phyloP scores from a whole-genome alignment of 2,797 vertebrate species.

The Echiichthys vipera region DNA sequence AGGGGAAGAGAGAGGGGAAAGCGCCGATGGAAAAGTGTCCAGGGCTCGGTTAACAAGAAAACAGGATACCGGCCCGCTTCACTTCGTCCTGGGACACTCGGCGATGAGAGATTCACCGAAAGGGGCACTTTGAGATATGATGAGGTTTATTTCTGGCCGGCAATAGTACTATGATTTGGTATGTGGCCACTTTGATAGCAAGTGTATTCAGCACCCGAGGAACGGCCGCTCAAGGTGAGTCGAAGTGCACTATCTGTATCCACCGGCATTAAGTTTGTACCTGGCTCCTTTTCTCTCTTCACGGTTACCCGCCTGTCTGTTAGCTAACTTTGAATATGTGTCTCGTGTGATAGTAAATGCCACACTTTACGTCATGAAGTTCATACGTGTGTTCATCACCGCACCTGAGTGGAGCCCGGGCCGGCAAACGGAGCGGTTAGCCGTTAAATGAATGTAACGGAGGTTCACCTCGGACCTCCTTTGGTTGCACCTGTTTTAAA shows the following conservation, averaged over 20 bases:
- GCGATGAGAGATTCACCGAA: conserved; percentile 78
- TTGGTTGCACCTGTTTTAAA: not conserved
- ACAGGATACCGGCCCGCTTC: conserved; percentile 79
- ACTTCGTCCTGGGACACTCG: conserved; percentile 74
- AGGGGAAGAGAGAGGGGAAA: conserved; percentile 79
- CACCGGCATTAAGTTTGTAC: conserved; percentile 57
- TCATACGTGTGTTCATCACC: conserved; percentile 49
- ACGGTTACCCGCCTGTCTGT: not conserved
- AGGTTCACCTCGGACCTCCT: not conserved
- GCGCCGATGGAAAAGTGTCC: conserved; percentile 84
- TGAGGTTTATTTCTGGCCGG: conserved; percentile 91
- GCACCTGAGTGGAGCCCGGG: conserved; percentile 56
- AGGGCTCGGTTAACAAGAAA: conserved; percentile 82
- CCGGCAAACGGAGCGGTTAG: not conserved
- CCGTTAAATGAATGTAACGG: not conserved
- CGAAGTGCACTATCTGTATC: conserved; percentile 84
- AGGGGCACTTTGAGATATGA: conserved; percentile 90
- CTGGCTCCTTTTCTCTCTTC: accelerated
- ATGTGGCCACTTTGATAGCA: conserved; percentile 99
- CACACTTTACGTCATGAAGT: conserved; percentile 62
- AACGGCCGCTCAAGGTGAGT: conserved; percentile 99
- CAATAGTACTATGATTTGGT: conserved; percentile 98
- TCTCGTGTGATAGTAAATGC: conserved; percentile 6
- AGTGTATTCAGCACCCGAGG: conserved; percentile 96
- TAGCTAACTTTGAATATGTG: conserved; percentile 32